phyloP scores from a whole-genome alignment of 2,888 invertebrate species.

The Dynastes grantii region DNA sequence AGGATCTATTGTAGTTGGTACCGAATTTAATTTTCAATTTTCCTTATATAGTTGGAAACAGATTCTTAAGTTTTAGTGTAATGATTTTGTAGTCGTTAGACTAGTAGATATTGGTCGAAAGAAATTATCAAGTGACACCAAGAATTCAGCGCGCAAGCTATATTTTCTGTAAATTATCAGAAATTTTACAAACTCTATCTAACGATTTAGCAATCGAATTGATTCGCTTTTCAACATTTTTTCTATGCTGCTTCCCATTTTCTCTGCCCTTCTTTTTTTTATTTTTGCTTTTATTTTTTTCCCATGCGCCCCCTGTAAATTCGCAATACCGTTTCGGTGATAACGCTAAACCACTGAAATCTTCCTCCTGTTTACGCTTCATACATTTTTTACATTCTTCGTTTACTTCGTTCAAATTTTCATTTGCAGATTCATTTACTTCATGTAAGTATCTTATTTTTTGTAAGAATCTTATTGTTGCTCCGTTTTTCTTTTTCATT shows the following conservation, averaged over 20 bases:
- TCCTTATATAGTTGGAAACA: too few relatives aligned
- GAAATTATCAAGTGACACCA: background rate
- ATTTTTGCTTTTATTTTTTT: constrained; percentile 58
- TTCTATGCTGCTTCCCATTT: constrained; percentile 60
- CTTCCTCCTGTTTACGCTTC: constrained; percentile 54
- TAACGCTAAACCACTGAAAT: constrained; percentile 45
- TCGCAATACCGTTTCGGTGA: constrained; percentile 56
- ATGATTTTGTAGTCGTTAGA: too few relatives aligned
- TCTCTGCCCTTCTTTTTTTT: constrained; percentile 55
- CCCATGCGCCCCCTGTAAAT: constrained; percentile 54
- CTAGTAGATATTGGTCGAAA: too few relatives aligned
- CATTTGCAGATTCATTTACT: constrained; percentile 38
- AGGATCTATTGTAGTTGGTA: too few relatives aligned
- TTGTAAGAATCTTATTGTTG: constrained; percentile 54
- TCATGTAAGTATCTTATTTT: constrained; percentile 40
- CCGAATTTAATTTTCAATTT: too few relatives aligned
- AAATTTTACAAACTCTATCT: constrained; percentile 65
- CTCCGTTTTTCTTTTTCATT: constrained; percentile 60
- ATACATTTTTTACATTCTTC: constrained; percentile 51
- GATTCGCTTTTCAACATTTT: constrained; percentile 58
- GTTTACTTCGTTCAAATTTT: constrained; percentile 1
- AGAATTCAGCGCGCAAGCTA: background rate
- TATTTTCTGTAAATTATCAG: constrained; percentile 56
- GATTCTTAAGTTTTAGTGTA: background rate
- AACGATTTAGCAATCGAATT: constrained; percentile 64